Conservation (phyloP, 2,888 invertebrate species). For the Theretra japonica region DNA sequence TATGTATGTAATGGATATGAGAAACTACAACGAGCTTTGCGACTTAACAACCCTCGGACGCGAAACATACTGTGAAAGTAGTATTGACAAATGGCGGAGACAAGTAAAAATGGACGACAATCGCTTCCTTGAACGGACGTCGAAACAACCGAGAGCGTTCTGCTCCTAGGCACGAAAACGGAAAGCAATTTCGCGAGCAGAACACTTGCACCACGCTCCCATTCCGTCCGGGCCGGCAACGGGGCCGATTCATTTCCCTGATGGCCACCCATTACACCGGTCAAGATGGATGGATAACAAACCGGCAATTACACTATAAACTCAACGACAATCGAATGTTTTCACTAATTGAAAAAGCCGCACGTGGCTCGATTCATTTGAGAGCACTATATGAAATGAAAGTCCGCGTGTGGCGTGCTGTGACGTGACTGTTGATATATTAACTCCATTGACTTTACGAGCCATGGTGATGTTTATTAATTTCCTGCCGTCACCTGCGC, state of each 20-base stretch:
- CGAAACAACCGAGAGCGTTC: constrained; percentile 58
- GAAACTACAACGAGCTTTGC: too few relatives aligned
- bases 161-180: constrained; percentile 68
- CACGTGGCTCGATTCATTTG: constrained; percentile 73
- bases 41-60: too few relatives aligned
- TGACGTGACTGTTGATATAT: constrained; percentile 77
- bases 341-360: constrained; percentile 82
- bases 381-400: constrained; percentile 83
- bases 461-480: constrained; percentile 76
- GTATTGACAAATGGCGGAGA: neutral
- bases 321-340: constrained; percentile 81
- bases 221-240: constrained; percentile 65
- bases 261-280: constrained; percentile 80
- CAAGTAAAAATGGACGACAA: constrained; percentile 6
- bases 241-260: constrained; percentile 79
- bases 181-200: constrained; percentile 72
- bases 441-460: constrained; percentile 79
- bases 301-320: constrained; percentile 82
- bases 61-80: neutral
- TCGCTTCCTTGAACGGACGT: constrained; percentile 31
- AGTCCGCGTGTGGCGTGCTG: constrained; percentile 63
- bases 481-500: constrained; percentile 66
- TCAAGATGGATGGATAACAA: constrained; percentile 83
- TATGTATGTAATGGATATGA: too few relatives aligned
- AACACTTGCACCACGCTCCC: constrained; percentile 68